phyloP scores from a whole-genome alignment of 64 coral and sea anemone genomes.

The Orbicella faveolata region DNA sequence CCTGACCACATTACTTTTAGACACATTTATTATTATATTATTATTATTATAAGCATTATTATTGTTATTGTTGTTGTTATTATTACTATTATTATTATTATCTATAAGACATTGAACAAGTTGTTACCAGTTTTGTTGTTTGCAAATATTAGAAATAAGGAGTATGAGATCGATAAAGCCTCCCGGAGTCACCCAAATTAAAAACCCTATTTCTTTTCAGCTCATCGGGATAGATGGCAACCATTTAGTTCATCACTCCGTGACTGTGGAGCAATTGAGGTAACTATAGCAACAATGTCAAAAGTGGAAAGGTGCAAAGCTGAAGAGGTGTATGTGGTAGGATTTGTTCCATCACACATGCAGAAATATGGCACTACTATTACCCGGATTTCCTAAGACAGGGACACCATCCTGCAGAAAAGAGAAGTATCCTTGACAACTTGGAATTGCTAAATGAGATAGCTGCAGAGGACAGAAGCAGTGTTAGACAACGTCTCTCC shows the following conservation, averaged over 20 bases:
- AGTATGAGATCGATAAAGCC: too few relatives aligned
- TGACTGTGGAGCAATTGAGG: slow-evolving; percentile 21
- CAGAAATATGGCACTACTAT: slow-evolving; percentile 19
- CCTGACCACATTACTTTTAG: too few relatives aligned
- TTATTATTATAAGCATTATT: too few relatives aligned
- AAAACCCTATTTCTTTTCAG: background rate
- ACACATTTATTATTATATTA: too few relatives aligned
- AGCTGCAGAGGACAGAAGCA: slow-evolving; percentile 33
- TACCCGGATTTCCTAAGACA: slow-evolving; percentile 28
- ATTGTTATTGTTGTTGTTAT: too few relatives aligned
- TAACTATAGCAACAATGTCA: slow-evolving; percentile 2
- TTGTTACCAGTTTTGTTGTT: too few relatives aligned
- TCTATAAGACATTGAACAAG: too few relatives aligned
- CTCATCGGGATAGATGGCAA: slow-evolving; percentile 48
- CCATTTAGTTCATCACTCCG: slow-evolving; percentile 35
- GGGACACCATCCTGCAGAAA: slow-evolving; percentile 31
- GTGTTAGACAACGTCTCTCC: slow-evolving; percentile 21
- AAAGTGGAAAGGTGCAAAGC: slow-evolving; percentile 23
- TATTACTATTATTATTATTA: too few relatives aligned
- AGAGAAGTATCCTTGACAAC: slow-evolving; percentile 25
- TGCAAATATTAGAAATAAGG: too few relatives aligned
- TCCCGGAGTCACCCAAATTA: too few relatives aligned
- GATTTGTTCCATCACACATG: slow-evolving; percentile 28
- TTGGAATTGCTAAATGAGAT: slow-evolving; percentile 19
- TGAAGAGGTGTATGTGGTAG: slow-evolving; percentile 34